phyloP scores from a whole-genome alignment of 2,888 invertebrate genomes.

The Carcina quercana region DNA sequence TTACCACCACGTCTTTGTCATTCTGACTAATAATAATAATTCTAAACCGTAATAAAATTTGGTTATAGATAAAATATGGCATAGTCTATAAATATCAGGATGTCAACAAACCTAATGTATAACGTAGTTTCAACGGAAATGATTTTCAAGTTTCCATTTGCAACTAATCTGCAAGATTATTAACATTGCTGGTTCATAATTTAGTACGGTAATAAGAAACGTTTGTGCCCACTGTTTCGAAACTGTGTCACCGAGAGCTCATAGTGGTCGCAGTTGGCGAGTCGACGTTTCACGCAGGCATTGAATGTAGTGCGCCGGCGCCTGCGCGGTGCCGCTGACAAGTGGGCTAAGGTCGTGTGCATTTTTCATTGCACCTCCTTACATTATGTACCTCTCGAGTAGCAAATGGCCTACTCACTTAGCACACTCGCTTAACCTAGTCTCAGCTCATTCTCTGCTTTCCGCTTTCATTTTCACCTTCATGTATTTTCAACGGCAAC shows the following conservation, averaged over 20 bases:
- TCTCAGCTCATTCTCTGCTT: not conserved
- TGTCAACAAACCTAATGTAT: no score
- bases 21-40: no score
- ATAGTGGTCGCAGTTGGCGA: slow-evolving; percentile 18
- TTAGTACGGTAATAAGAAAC: no score
- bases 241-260: slow-evolving; percentile 25
- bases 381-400: slow-evolving; percentile 18
- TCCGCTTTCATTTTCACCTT: slow-evolving; percentile 2
- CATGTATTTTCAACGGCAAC: not conserved
- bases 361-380: slow-evolving; percentile 45
- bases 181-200: no score
- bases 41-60: no score
- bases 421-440: slow-evolving; percentile 10
- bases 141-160: no score
- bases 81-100: no score
- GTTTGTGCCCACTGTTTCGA: slow-evolving; percentile 26
- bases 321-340: slow-evolving; percentile 27
- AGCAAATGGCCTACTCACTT: slow-evolving; percentile 17
- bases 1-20: no score
- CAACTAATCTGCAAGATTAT: no score
- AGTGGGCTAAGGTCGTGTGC: slow-evolving; percentile 64
- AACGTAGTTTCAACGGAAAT: no score
- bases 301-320: slow-evolving; percentile 15
- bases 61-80: no score
- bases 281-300: slow-evolving; percentile 19